phyloP scores from a whole-genome alignment of 2,888 invertebrate genomes.

The Microdon myrmicae region DNA sequence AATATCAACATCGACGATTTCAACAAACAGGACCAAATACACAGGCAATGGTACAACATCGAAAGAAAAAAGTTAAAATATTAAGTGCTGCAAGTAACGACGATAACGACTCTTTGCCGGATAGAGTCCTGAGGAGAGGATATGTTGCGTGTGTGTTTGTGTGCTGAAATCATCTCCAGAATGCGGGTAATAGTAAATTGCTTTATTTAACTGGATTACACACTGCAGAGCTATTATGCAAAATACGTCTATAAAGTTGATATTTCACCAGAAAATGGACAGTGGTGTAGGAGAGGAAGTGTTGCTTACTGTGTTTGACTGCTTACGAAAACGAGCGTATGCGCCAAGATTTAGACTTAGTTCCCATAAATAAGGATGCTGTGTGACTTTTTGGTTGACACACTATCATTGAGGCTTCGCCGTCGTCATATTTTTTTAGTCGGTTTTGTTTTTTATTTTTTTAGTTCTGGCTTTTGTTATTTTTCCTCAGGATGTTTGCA shows the following conservation, averaged over 20 bases:
- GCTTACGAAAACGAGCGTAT: conserved; percentile 1
- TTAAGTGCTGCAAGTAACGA: conserved; percentile 50
- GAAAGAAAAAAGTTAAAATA: conserved; percentile 16
- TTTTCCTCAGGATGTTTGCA: conserved; percentile 30
- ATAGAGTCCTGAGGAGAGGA: conserved; percentile 31
- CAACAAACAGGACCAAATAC: too few species aligned
- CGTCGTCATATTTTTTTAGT: conserved; percentile 6
- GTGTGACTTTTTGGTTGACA: conserved; percentile 13
- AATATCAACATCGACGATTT: too few species aligned
- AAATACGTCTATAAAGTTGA: conserved; percentile 52
- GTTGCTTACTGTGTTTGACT: conserved; percentile 10
- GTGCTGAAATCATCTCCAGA: conserved; percentile 39
- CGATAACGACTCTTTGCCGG: conserved; percentile 22
- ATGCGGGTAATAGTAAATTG: conserved; percentile 53
- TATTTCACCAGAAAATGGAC: conserved; percentile 44
- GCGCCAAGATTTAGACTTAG: conserved; percentile 28
- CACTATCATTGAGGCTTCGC: conserved; percentile 1
- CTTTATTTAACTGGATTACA: conserved; percentile 53
- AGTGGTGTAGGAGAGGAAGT: conserved; percentile 4
- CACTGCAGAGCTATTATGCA: conserved; percentile 51
- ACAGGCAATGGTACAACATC: too few species aligned
- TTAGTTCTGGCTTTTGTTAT: conserved; percentile 41
- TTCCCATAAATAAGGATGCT: conserved; percentile 45
- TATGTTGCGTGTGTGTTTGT: conserved; percentile 17
- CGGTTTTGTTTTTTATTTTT: too few species aligned